These are phyloP conservation scores for Drosophila prosaltans DNA, from an alignment of 1,140 invertebrate species.

Conservation along the genomic window DNA sequence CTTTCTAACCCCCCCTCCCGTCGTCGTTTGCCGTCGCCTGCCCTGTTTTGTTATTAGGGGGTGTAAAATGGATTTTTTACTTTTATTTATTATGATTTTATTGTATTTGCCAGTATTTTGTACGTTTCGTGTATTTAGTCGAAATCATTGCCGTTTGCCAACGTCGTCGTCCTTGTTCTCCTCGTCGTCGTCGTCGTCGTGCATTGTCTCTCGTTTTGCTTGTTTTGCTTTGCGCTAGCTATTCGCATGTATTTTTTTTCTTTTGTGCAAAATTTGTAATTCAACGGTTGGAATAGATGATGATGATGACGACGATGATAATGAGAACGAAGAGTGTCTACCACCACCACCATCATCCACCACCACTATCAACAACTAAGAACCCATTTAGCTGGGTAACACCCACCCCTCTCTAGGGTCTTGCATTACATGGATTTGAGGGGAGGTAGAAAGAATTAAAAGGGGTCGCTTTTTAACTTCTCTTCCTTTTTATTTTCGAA, in stretches of 20 bases:
- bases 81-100: constrained; percentile 82
- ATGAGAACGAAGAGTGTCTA: constrained; percentile 24
- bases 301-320: constrained; percentile 27
- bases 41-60: constrained; percentile 63
- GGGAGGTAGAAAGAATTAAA: constrained; percentile 6
- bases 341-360: constrained; percentile 21
- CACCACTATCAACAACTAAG: constrained; percentile 4
- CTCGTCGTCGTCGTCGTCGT: constrained; percentile 15
- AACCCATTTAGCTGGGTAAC: neutral
- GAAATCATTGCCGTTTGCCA: constrained; percentile 19
- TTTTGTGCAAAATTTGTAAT: constrained; percentile 74
- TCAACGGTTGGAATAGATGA: constrained; percentile 47
- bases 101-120: constrained; percentile 75
- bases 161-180: constrained; percentile 22
- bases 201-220: constrained; percentile 67
- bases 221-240: constrained; percentile 60
- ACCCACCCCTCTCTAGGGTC: constrained; percentile 49
- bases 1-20: constrained; percentile 39
- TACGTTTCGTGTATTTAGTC: constrained; percentile 48
- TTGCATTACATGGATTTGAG: constrained; percentile 31
- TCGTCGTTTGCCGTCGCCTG: constrained; percentile 10
- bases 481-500: constrained; percentile 36
- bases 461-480: constrained; percentile 52
- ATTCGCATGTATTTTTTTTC: constrained; percentile 65
- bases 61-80: constrained; percentile 82